Evolutionary conservation across 2,888 invertebrate species (phyloP), one percentile per base, ranked within the genome.

Genomic region (Diogma glabrata): DNA sequence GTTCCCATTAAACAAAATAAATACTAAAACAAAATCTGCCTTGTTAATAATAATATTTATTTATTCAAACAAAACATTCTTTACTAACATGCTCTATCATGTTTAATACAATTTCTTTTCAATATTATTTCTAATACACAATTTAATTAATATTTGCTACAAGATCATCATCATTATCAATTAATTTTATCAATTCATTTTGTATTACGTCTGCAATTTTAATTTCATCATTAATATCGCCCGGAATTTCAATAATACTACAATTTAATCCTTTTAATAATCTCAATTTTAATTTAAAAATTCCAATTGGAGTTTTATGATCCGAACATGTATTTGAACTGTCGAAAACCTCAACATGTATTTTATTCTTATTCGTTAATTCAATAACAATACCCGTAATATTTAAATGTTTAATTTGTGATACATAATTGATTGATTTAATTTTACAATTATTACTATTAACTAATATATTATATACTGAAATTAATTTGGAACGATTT

Each of bases 321-420:
- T 67, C 68, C 20, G 51, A 57, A 1, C 68, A 56, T 1, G 58
- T 53, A 46, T 67, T 67, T 2, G 60, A 55, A 1, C 60, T 53
- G 3, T 64, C 61, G n/a, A 67, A 53, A 5, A 65, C 53, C 54
- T 69, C 70, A 3, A 69, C 52, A 24, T 55, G 56, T 10, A 46
- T 52, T 6, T 55, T 53, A n/a, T 52, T 51, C 4, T 55, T 53
- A 20, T 55, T 24, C 2, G 55, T 47, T 4, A 53, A 51, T 14
- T 63, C 59, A 1, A 66, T 57, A 3, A 63, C 56, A 19, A 69
- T 56, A 7, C 67, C 61, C 4, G 67, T 62, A 51, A 69, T 56
- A 58, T 69, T 69, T 16, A 69, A 60, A 20, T 66, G 66, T 20
- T 53, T 59, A 20, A 69, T 63, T 19, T 67, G 67, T 26, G 60